These are phyloP conservation scores for Drosophila erecta DNA, from an alignment of 1,140 invertebrate species.

Conservation along the genomic window DNA sequence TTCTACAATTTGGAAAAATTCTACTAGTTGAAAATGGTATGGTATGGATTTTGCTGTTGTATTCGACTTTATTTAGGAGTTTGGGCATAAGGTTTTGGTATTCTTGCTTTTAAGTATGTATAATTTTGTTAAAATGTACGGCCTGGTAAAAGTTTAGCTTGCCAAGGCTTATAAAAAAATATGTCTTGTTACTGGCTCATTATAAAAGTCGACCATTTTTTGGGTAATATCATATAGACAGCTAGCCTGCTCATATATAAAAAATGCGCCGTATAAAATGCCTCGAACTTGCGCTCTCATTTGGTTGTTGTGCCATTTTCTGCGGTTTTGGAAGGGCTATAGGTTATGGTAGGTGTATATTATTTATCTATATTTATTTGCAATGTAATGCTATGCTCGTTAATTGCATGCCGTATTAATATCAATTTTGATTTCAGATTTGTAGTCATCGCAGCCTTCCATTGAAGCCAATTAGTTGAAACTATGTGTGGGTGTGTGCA, in stretches of 20 bases:
- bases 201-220: conserved; percentile 76
- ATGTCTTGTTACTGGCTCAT: conserved; percentile 74
- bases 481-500: conserved; percentile 20
- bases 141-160: conserved; percentile 74
- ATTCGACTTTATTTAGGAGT: conserved; percentile 23
- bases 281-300: conserved; percentile 59
- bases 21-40: conserved; percentile 70
- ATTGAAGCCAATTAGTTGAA: conserved; percentile 77
- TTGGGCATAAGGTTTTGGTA: conserved; percentile 46
- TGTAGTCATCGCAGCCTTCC: conserved; percentile 76
- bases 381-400: conserved; percentile 48
- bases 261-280: conserved; percentile 80
- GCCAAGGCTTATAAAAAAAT: conserved; percentile 80
- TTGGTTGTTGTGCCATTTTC: conserved; percentile 44
- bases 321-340: conserved; percentile 55
- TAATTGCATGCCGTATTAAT: conserved; percentile 67
- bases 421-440: conserved; percentile 75
- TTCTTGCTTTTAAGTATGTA: conserved; percentile 36
- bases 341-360: conserved; percentile 44
- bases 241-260: conserved; percentile 71
- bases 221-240: conserved; percentile 69
- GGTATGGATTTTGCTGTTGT: conserved; percentile 39
- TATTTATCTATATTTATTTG: conserved; percentile 50
- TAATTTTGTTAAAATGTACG: conserved; percentile 77
- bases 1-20: conserved; percentile 80